Evolutionary conservation across 2,888 invertebrate genomes (phyloP), one percentile per base, ranked within the genome.

Genomic region (Oeneis ivallda): DNA sequence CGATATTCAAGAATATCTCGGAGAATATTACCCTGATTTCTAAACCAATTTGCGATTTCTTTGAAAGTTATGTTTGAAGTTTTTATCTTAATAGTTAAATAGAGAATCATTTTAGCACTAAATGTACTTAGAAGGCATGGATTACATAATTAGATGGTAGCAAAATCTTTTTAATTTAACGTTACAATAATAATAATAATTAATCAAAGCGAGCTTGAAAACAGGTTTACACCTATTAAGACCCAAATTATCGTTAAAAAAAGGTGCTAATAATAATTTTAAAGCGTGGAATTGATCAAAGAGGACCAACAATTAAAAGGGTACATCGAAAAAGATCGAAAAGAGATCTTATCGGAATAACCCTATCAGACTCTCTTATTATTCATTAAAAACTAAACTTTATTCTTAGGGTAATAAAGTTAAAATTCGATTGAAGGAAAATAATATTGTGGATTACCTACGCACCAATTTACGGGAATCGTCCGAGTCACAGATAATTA

Each of bases 401-500:
- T 70, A 69, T 70, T 45, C 1, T 9, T 7, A 43, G 13, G 0
- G 39, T 4, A 0, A 39, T 70, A 72, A 54, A 66, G 64, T 54
- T 47, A n/a, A 58, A 17, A 62, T 67, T 53, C 26, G 39, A 66
- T 67, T 66, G 57, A 56, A 50, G 56, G 54, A 52, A 11, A 32
- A 34, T 52, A 9, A 65, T 62, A 71, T 57, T 62, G 60, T 50
- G 54, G 67, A 49, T 77, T 74, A 74, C 77, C 76, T 74, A 76
- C 78, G 76, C 80, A 75, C 73, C 79, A 80, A 82, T 85, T 85
- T 82, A 85, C 80, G 79, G 76, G 79, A 80, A 82, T 81, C 78
- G 78, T 71, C 70, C 74, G 75, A 81, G 83, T 83, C 83, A 83
- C 83, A 83, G 84, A 83, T 84, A 87, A 87, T 87, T 87, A 87